Percentiles rank a stretch among this genome's conserved stretches.
Conservation (phyloP, 2,888 invertebrate genomes). For the Cerastoderma edule region DNA sequence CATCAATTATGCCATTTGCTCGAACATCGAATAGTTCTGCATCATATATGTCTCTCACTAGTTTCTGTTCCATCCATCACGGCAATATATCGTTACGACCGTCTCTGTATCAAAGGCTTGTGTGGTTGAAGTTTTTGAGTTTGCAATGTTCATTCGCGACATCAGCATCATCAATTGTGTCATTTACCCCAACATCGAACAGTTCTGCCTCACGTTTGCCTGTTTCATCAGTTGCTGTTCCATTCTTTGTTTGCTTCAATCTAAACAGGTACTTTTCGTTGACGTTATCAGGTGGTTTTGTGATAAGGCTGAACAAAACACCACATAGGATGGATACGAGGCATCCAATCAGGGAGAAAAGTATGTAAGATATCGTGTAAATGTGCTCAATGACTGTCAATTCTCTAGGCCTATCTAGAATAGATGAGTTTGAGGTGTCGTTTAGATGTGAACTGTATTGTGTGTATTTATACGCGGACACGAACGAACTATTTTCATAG, state of each 20-base stretch:
- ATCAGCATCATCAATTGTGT: too few relatives aligned
- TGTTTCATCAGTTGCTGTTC: background rate
- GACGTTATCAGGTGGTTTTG: background rate
- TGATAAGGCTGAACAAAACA: background rate
- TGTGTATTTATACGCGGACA: too few relatives aligned
- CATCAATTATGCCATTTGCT: too few relatives aligned
- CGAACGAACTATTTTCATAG: background rate
- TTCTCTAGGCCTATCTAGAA: background rate
- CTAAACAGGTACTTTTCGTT: background rate
- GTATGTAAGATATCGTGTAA: background rate
- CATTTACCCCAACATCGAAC: too few relatives aligned
- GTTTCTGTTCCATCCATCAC: background rate
- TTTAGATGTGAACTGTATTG: too few relatives aligned
- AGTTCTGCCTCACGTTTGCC: background rate
- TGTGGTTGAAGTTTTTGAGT: background rate
- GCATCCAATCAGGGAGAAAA: conserved; percentile 1
- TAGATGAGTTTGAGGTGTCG: too few relatives aligned
- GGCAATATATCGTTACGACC: background rate
- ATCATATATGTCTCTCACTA: background rate
- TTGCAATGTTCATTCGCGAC: too few relatives aligned
- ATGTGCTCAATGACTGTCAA: background rate
- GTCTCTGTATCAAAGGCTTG: background rate
- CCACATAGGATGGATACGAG: background rate
- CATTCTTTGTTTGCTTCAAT: background rate
- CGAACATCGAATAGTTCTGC: background rate